Base-by-base conservation (phyloP, 1,140 invertebrate genomes). In the Octopus bimaculoides region DNA sequence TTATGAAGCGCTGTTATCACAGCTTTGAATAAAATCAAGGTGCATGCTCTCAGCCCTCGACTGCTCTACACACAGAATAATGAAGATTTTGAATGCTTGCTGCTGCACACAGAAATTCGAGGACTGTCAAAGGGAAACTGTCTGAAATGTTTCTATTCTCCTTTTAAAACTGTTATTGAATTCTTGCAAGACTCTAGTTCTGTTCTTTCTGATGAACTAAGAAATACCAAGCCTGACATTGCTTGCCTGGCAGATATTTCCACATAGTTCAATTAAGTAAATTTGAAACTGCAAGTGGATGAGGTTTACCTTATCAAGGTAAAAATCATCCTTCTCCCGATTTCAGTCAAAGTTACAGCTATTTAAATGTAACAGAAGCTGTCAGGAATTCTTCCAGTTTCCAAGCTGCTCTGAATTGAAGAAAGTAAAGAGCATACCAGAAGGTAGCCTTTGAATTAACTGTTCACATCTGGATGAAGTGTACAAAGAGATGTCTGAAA, bases 381-480 rank as follows among this genome's bases (percentile, higher is more conserved):
- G 61, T 66, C 61, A 66, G 9, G 61, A 66, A n/a, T 66, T 66
- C 61, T 66, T 66, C 61, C 61, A 66, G 61, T 66, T 66, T 66
- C 61, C n/a, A n/a, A 66, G 61, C 61, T n/a, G n/a, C 61, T 66
- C 61, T 66, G 61, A 66, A 66, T 66, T 66, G 61, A 66, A 66
- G 61, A n/a, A 66, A n/a, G n/a, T n/a, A n/a, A 66, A 66, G 61
- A 66, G 61, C 9, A 66, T 66, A n/a, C 61, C 61, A 66, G 61
- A 66, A 10, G n/a, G n/a, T n/a, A n/a, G n/a, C n/a, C n/a, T n/a
- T n/a, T n/a, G n/a, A n/a, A n/a, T n/a, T n/a, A n/a, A 66, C n/a
- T n/a, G 61, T 66, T 9, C 61, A 66, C 61, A 66, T n/a, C 61
- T 66, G 61, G 61, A 66, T 66, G 61, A 66, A 66, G 9, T 66